Conservation (phyloP, 92 coral and sea anemone species). For the Porites lobata region DNA sequence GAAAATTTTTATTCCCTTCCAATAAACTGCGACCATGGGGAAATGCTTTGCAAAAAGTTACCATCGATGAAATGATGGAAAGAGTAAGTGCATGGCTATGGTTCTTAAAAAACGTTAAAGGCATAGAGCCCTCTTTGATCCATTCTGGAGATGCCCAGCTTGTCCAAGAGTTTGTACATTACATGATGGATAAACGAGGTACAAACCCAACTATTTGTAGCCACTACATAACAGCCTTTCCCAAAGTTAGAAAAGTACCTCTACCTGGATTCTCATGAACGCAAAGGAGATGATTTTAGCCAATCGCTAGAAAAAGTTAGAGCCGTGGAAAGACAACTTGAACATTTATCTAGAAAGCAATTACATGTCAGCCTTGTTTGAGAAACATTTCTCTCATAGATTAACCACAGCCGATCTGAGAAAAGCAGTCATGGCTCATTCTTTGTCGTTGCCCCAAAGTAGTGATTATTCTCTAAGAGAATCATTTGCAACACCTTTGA, state of each 20-base stretch:
- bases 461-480: no score
- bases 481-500: no score
- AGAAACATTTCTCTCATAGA: no score
- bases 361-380: no score
- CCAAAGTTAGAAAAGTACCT: not conserved
- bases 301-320: not conserved
- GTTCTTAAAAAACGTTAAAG: slow-evolving; percentile 1
- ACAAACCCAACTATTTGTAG: not conserved
- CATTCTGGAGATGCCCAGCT: not conserved
- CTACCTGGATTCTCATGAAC: not conserved
- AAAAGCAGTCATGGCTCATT: no score
- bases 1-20: not conserved
- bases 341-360: not conserved
- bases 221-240: not conserved
- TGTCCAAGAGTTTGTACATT: not conserved
- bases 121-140: not conserved
- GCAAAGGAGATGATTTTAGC: not conserved
- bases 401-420: no score
- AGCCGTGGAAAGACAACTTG: not conserved
- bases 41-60: not conserved
- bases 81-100: not conserved
- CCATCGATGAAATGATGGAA: slow-evolving; percentile 1
- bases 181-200: not conserved
- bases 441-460: no score
- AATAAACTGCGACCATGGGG: not conserved